Conservation (phyloP, 2,888 invertebrate species). For the Meandrusa payeni region DNA sequence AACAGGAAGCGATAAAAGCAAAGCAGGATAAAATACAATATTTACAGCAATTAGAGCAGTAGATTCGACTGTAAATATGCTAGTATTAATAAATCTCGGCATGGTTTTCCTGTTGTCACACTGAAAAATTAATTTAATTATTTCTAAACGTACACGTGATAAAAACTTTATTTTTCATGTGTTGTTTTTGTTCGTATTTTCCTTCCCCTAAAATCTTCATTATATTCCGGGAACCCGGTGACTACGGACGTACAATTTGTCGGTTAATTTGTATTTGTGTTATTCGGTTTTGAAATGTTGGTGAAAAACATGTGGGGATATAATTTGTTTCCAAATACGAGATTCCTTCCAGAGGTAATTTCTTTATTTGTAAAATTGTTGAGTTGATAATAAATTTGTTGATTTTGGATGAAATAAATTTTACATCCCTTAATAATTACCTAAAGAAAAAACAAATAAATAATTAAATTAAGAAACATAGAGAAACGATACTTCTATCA, state of each 20-base stretch:
- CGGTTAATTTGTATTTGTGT: too few relatives aligned
- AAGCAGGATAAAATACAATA: constrained; percentile 7
- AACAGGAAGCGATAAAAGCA: constrained; percentile 11
- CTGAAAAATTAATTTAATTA: constrained; percentile 36
- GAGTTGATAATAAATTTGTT: too few relatives aligned
- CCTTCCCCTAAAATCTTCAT: constrained; percentile 10
- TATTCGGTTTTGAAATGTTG: constrained; percentile 28
- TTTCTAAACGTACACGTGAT: constrained; percentile 30
- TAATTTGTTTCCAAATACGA: constrained; percentile 31
- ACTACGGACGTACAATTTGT: neutral
- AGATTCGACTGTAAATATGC: neutral
- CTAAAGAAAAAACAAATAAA: too few relatives aligned
- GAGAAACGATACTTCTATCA: too few relatives aligned
- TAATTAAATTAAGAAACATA: too few relatives aligned
- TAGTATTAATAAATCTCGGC: constrained; percentile 23
- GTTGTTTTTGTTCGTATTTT: constrained; percentile 9
- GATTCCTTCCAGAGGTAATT: constrained; percentile 34
- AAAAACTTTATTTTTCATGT: constrained; percentile 22
- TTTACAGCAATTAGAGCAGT: constrained; percentile 19
- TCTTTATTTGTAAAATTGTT: neutral
- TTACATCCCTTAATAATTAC: too few relatives aligned
- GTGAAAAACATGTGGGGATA: constrained; percentile 35
- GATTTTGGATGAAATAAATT: too few relatives aligned
- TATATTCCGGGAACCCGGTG: neutral
- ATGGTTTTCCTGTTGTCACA: constrained; percentile 34